Evolutionary conservation across 2,797 vertebrate genomes (phyloP), one percentile per base, ranked within the genome.

Genomic region (Gallinago nigripennis): DNA sequence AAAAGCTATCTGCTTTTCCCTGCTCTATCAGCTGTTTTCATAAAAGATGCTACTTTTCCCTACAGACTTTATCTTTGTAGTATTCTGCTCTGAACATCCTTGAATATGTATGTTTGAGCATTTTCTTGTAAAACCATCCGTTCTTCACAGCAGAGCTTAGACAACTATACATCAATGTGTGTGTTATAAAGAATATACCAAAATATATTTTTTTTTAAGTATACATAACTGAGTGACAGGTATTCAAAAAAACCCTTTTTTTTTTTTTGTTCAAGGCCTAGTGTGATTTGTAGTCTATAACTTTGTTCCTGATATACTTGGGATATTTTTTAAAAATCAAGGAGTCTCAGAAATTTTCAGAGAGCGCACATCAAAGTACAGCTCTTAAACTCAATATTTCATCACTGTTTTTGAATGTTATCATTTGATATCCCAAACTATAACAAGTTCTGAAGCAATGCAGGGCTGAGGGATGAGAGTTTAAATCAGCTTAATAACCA

Each of bases 1-100:
- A 65, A 94, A 89, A 88, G 8, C 35, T 69, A 64, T 56, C 56
- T 86, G 35, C 2, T 91, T 86, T 91, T 65, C 23, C 12, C 23
- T 11, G 31, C 14, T 61, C 1, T 43, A 65, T 78, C 76, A 83
- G 3, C 28, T 43, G 20, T 54, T 88, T 54, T 41, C 60, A 60
- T 58, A 73, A 87, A 85, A 70, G 35, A 69, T 73, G 7, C 3
- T 51, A 48, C 21, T 27, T 77, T 87, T 92, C 30, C 12, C 31
- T 53, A 57, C 1, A 56, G 61, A 73, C 23, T 45, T 72, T 53
- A 30, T 84, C 63, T 43, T 58, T 63, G 8, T 50, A 48, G 18
- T 77, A 24, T 20, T 80, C 12, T 64, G 64, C 5, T 68, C 54
- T 45, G 75, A 80, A 50, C 33, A 64, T 57, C 6, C 14, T 77